phyloP scores from a whole-genome alignment of 2,113 vertebrate genomes.

The Neofelis nebulosa region DNA sequence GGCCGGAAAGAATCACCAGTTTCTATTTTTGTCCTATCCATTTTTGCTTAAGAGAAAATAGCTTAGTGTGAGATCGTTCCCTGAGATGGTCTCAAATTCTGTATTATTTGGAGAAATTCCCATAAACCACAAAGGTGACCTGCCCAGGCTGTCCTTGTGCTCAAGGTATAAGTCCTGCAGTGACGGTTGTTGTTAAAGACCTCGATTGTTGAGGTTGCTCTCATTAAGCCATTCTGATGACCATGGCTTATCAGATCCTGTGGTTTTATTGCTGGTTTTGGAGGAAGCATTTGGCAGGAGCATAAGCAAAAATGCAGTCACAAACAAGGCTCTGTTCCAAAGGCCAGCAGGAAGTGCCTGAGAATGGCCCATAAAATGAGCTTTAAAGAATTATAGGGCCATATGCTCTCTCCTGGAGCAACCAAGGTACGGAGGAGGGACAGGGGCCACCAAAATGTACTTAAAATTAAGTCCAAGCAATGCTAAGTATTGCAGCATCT shows the following conservation, averaged over 20 bases:
- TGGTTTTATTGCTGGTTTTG: constrained; percentile 63
- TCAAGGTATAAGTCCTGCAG: not conserved
- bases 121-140: constrained; percentile 24
- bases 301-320: constrained; percentile 52
- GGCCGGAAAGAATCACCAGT: not conserved
- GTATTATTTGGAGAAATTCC: not conserved
- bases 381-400: constrained; percentile 52
- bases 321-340: constrained; percentile 61
- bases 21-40: not conserved
- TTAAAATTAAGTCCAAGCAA: constrained; percentile 34
- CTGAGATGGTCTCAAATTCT: not conserved
- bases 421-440: not conserved
- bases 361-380: constrained; percentile 35
- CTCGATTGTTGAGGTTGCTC: not conserved
- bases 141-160: constrained; percentile 27
- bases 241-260: constrained; percentile 42
- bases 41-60: not conserved
- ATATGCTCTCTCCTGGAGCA: constrained; percentile 59
- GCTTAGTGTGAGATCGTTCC: fast-evolving
- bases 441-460: not conserved
- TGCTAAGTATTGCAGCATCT: not conserved
- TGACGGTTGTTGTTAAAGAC: not conserved
- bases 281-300: constrained; percentile 64
- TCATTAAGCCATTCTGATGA: constrained; percentile 63
- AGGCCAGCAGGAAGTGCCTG: constrained; percentile 40